These are phyloP conservation scores for Nematopogon swammerdamellus DNA, from an alignment of 2,888 invertebrate species.

Conservation along the genomic window DNA sequence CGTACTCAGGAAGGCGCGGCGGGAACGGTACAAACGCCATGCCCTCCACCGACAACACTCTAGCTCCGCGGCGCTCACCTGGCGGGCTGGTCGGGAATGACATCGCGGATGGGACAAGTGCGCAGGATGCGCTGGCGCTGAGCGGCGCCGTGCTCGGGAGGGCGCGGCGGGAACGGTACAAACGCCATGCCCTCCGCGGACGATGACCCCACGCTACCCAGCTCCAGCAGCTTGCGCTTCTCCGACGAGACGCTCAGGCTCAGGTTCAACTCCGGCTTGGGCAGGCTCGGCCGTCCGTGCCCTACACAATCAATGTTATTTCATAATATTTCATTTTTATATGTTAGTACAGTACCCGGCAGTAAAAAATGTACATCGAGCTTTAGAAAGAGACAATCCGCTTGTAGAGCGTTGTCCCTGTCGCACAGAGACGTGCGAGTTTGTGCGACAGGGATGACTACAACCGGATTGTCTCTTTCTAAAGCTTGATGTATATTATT, in stretches of 20 bases:
- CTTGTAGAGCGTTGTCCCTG: too few relatives aligned
- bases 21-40: constrained; percentile 50
- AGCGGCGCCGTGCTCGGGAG: constrained; percentile 16
- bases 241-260: constrained; percentile 39
- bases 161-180: constrained; percentile 41
- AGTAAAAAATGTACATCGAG: too few relatives aligned
- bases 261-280: constrained; percentile 37
- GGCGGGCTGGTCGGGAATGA: constrained; percentile 41
- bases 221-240: constrained; percentile 57
- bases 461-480: too few relatives aligned
- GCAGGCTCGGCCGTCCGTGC: constrained; percentile 40
- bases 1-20: constrained; percentile 16
- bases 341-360: too few relatives aligned
- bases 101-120: constrained; percentile 36
- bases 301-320: constrained; percentile 18
- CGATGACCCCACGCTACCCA: constrained; percentile 14
- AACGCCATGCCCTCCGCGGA: constrained; percentile 35
- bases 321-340: too few relatives aligned
- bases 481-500: too few relatives aligned
- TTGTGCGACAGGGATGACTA: too few relatives aligned
- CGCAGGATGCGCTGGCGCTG: constrained; percentile 35
- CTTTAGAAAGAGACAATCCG: too few relatives aligned
- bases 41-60: too few relatives aligned
- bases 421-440: too few relatives aligned
- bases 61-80: too few relatives aligned